phyloP scores from a whole-genome alignment of 2,888 invertebrate species.

The Drosophila phalerata region DNA sequence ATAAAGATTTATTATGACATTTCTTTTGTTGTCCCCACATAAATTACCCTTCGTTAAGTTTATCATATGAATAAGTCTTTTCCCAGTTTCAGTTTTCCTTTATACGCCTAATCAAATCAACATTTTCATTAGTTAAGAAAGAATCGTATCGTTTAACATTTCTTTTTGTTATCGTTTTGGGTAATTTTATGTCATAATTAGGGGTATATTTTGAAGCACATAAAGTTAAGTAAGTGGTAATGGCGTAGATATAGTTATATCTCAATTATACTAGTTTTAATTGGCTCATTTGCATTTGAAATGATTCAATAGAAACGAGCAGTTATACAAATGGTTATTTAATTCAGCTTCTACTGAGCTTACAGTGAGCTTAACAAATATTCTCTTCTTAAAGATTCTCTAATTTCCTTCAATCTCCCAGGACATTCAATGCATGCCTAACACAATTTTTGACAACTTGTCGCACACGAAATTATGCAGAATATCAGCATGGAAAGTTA shows the following conservation, averaged over 20 bases:
- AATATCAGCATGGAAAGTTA: conserved; percentile 75
- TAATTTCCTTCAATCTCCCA: conserved; percentile 5
- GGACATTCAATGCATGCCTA: conserved; percentile 55
- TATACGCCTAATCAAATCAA: conserved; percentile 58
- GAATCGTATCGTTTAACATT: conserved; percentile 19
- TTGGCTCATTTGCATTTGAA: conserved; percentile 8
- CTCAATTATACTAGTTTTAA: conserved; percentile 1
- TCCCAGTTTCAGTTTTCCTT: conserved; percentile 9
- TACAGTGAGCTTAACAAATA: conserved; percentile 3
- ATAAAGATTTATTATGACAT: conserved; percentile 83
- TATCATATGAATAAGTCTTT: conserved; percentile 30
- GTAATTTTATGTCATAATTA: conserved; percentile 52
- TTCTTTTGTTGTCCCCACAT: conserved; percentile 61
- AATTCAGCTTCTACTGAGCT: background rate
- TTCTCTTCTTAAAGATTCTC: background rate
- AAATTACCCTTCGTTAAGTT: conserved; percentile 42
- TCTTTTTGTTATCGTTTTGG: conserved; percentile 34
- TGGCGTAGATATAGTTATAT: background rate
- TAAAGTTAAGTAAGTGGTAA: conserved; percentile 34
- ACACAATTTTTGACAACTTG: conserved; percentile 78
- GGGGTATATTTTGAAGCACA: conserved; percentile 26
- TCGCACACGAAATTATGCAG: conserved; percentile 74
- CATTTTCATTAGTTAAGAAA: conserved; percentile 26
- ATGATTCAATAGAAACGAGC: background rate
- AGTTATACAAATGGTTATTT: background rate